Percentiles rank a stretch among this genome's conserved stretches.
These are phyloP conservation scores for Palythoa grandis DNA, from an alignment of 92 coral and sea anemone genomes.

Conservation along the genomic window DNA sequence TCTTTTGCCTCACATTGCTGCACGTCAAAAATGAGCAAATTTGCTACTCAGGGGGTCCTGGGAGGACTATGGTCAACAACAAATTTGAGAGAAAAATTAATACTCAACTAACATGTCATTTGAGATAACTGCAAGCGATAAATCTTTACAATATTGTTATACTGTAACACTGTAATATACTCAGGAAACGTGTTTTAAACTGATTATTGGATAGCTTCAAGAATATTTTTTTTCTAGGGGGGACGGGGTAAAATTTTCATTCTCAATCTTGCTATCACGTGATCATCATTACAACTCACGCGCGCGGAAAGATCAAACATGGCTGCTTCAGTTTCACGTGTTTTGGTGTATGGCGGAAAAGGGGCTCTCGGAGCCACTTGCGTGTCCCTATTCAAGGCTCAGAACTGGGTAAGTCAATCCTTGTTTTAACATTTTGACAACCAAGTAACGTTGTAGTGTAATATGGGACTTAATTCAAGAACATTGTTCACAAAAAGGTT, in stretches of 20 bases:
- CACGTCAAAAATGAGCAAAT: conserved; percentile 2
- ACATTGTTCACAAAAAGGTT: too few species aligned
- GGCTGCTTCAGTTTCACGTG: conserved; percentile 70
- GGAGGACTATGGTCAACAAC: background rate
- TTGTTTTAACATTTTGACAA: background rate
- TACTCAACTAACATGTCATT: background rate
- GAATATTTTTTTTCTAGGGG: background rate
- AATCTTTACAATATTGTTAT: background rate
- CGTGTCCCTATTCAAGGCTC: conserved; percentile 86
- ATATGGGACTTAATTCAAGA: too few species aligned
- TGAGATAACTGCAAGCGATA: background rate
- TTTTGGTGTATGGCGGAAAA: conserved; percentile 93
- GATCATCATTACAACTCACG: conserved; percentile 51
- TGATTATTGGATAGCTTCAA: background rate
- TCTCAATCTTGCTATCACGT: conserved; percentile 59
- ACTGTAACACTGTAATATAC: background rate
- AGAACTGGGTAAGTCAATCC: conserved; percentile 79
- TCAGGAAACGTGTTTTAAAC: background rate
- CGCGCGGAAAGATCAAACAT: conserved; percentile 7
- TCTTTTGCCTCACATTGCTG: conserved; percentile 19
- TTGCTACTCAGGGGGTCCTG: conserved; percentile 27
- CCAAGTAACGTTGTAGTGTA: too few species aligned
- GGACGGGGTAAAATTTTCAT: conserved; percentile 27
- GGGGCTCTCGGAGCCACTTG: conserved; percentile 98
- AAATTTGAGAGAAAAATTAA: background rate